Conservation (phyloP, 2,797 vertebrate species). For the Atherinosoma microstoma region DNA sequence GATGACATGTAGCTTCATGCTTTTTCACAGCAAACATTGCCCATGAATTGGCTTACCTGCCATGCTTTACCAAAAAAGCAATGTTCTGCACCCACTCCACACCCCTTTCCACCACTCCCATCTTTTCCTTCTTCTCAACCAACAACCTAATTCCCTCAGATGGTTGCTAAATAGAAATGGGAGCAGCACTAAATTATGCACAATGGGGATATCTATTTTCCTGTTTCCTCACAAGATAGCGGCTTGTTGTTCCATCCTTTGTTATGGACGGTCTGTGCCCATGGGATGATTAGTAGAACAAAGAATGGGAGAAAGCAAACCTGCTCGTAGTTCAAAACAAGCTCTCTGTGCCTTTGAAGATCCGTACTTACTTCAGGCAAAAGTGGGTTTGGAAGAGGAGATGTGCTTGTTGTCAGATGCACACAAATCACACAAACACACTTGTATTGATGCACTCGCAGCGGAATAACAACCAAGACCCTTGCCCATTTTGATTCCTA, state of each 20-base stretch:
- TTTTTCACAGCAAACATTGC: conserved; percentile 29
- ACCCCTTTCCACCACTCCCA: not conserved
- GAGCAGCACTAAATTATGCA: conserved; percentile 82
- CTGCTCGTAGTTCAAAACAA: conserved; percentile 83
- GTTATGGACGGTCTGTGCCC: conserved; percentile 79
- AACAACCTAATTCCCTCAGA: conserved; percentile 64
- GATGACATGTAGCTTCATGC: conserved; percentile 57
- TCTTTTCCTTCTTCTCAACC: conserved; percentile 29
- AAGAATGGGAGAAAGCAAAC: conserved; percentile 80
- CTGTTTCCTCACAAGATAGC: conserved; percentile 82
- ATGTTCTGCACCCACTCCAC: conserved; percentile 21
- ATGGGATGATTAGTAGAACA: conserved; percentile 85
- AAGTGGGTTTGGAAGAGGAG: conserved; percentile 62
- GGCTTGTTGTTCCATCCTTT: conserved; percentile 79
- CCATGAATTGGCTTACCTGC: conserved; percentile 49
- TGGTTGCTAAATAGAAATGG: conserved; percentile 67
- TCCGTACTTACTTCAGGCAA: conserved; percentile 69
- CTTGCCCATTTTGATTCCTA: conserved; percentile 53
- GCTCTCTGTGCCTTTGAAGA: conserved; percentile 80
- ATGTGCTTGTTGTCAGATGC: conserved; percentile 29
- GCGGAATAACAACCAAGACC: conserved; percentile 48
- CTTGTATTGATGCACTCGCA: conserved; percentile 1
- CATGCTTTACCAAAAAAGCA: conserved; percentile 33
- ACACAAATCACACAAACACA: not conserved
- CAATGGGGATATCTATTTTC: conserved; percentile 83